These are phyloP conservation scores for Molorchus minor DNA, from an alignment of 2,888 invertebrate genomes.

Conservation along the genomic window DNA sequence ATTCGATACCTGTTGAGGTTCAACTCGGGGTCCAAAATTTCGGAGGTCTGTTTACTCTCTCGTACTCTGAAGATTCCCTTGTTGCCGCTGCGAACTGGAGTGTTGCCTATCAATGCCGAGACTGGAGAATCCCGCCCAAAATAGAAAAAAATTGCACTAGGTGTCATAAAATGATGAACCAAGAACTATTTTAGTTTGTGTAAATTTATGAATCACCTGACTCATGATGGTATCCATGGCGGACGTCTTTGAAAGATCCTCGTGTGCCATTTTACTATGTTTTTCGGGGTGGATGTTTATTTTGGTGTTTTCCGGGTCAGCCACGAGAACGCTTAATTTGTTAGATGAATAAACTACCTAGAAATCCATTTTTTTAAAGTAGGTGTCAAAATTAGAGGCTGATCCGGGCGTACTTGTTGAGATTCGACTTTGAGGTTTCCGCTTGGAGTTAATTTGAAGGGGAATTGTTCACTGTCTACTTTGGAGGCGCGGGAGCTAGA, in stretches of 20 bases:
- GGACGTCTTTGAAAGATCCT: constrained; percentile 47
- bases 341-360: constrained; percentile 76
- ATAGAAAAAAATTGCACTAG: constrained; percentile 15
- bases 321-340: constrained; percentile 73
- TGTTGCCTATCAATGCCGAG: constrained; percentile 49
- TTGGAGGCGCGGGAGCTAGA: constrained; percentile 44
- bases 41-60: constrained; percentile 57
- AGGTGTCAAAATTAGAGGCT: background rate
- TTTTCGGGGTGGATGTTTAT: constrained; percentile 67
- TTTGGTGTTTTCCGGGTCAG: constrained; percentile 72
- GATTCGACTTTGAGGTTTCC: constrained; percentile 76
- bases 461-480: constrained; percentile 63
- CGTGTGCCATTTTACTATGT: constrained; percentile 39
- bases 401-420: constrained; percentile 63
- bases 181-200: no score
- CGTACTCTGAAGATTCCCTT: constrained; percentile 37
- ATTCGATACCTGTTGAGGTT: constrained; percentile 63
- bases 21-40: constrained; percentile 63
- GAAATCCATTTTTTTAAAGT: no score
- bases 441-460: constrained; percentile 74
- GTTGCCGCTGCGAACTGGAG: constrained; percentile 49
- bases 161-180: background rate
- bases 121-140: constrained; percentile 51
- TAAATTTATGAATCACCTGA: no score
- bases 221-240: constrained; percentile 56